Base-by-base conservation (phyloP, 2,797 vertebrate species). In the Enteromius treurensis region DNA sequence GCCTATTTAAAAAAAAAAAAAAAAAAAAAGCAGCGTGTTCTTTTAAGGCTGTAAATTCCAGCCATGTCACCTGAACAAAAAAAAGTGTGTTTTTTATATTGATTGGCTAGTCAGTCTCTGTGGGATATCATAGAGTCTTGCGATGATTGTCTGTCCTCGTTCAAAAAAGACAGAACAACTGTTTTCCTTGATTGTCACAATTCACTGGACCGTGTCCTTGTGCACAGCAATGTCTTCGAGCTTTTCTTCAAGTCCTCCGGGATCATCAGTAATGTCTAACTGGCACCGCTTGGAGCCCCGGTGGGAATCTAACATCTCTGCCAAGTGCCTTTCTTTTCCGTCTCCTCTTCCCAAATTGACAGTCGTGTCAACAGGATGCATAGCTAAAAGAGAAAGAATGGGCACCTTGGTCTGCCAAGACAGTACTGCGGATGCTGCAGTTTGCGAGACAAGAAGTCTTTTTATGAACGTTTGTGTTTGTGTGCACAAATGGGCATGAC, bases 161-260 rank as follows among this genome's bases (percentile, higher is more conserved):
- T 23, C 40, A 79, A 77, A 76, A 62, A 78, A 83, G 62, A 42
- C 69, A 49, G 15, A 78, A 51, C 76, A 78, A 55, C 19, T 71
- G 71, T 88, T 77, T 62, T n/a, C 86, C 81, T 87, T 81, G 85
- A 84, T 87, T 89, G 88, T 90, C 86, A 89, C 88, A 91, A 86
- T 79, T 90, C 91, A 89, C 86, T 81, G 85, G 89, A 74, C 84
- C 74, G 79, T 49, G 64, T 47, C 83, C 91, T 89, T 89, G 58
- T 47, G 89, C 80, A 75, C 68, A 68, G 84, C 87, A 86, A 77
- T 82, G 85, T 85, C 89, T 87, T 86, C 86, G 29, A 85, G 83
- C 77, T 76, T 71, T 80, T 87, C 88, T 89, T 69, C 62, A 21
- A 84, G 78, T 42, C 42, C 73, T 88, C 85, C 83, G 89, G 78